Conservation (phyloP, 2,113 vertebrate genomes). For the Bujurquina vittata region DNA sequence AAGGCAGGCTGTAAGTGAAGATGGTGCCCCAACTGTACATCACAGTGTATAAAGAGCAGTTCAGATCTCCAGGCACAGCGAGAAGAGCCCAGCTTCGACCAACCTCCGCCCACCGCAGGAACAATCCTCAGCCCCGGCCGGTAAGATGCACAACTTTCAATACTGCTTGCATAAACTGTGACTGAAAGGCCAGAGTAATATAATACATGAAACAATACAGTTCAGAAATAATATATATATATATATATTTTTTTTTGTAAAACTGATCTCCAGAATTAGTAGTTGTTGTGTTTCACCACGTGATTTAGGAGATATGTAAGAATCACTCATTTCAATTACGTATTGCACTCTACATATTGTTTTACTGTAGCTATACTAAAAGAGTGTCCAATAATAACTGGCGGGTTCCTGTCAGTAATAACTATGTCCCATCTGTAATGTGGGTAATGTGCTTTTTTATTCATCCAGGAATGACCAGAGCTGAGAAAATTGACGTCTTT, state of each 20-base stretch:
- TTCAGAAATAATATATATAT: too few species aligned
- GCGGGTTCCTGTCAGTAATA: conserved; percentile 9
- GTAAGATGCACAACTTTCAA: conserved; percentile 61
- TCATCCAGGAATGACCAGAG: conserved; percentile 29
- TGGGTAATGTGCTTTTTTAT: conserved; percentile 35
- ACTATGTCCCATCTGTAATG: conserved; percentile 55
- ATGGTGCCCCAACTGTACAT: conserved; percentile 73
- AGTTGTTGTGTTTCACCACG: neutral
- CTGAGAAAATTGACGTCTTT: neutral
- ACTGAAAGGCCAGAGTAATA: neutral
- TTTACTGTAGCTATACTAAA: conserved; percentile 8
- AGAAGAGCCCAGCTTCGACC: conserved; percentile 67
- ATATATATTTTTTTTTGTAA: neutral
- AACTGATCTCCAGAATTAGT: neutral
- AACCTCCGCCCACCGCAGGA: conserved; percentile 77
- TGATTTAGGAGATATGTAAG: neutral
- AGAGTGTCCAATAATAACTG: conserved; percentile 31
- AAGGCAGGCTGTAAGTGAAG: neutral
- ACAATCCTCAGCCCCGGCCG: conserved; percentile 80
- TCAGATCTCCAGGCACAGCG: conserved; percentile 50
- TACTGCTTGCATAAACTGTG: neutral
- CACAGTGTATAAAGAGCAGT: conserved; percentile 78
- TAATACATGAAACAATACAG: neutral
- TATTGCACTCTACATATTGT: conserved; percentile 2
- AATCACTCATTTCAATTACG: conserved; percentile 9